A percentile compares a stretch with the other conserved stretches of the same genome.
phyloP scores from a whole-genome alignment of 2,113 vertebrate species.

The Mobula hypostoma region DNA sequence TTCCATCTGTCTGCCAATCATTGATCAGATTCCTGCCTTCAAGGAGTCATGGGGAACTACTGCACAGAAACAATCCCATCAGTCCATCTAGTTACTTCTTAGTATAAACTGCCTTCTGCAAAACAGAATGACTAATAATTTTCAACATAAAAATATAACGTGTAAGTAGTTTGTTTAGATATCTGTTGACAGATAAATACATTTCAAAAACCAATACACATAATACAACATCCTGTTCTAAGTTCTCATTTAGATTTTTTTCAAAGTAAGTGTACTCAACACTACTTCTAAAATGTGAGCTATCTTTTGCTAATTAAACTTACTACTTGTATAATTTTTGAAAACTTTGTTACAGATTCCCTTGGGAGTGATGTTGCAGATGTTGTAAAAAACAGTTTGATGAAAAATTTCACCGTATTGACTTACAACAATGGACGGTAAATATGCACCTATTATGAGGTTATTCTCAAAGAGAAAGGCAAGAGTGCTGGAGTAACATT shows the following conservation, averaged over 20 bases:
- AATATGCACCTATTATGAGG: neutral
- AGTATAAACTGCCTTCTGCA: neutral
- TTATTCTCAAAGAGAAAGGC: neutral
- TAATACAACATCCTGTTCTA: neutral
- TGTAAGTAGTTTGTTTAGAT: neutral
- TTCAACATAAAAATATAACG: neutral
- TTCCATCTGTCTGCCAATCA: neutral
- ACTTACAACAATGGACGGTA: slow-evolving; percentile 63
- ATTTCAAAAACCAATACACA: neutral
- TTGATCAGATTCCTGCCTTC: neutral
- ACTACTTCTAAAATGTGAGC: neutral
- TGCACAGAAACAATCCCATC: too few species aligned
- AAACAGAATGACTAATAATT: too few species aligned
- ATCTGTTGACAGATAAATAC: neutral
- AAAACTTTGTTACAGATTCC: slow-evolving; percentile 50
- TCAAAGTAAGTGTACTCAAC: neutral
- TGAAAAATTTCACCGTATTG: slow-evolving; percentile 61
- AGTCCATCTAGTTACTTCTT: neutral
- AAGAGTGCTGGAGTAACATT: neutral
- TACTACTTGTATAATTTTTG: neutral
- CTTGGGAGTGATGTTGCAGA: slow-evolving; percentile 56
- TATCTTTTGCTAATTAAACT: neutral
- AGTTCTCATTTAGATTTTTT: neutral
- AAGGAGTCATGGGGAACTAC: too few species aligned
- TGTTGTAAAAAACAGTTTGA: slow-evolving; percentile 56